phyloP scores from a whole-genome alignment of 2,888 invertebrate species.

The Archips crataeganus region DNA sequence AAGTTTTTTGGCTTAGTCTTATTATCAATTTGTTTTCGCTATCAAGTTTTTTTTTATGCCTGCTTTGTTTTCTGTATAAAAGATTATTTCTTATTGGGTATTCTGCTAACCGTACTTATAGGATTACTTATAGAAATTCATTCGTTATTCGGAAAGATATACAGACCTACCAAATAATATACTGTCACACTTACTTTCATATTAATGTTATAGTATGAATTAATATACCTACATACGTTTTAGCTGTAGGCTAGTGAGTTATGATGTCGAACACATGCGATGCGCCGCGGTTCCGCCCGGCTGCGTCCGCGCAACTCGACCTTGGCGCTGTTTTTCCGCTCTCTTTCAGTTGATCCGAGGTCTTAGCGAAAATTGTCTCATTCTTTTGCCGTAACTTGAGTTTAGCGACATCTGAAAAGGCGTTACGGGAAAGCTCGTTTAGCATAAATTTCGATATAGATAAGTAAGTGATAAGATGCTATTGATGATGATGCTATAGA shows the following conservation, averaged over 20 bases:
- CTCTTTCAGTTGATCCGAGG: constrained; percentile 80
- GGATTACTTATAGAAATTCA: no score
- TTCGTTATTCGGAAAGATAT: no score
- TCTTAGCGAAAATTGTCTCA: constrained; percentile 55
- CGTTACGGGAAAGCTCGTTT: background rate
- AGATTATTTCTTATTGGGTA: no score
- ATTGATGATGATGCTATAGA: no score
- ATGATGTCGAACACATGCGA: constrained; percentile 42
- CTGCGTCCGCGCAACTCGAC: constrained; percentile 77
- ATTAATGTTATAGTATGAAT: background rate
- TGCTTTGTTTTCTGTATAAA: no score
- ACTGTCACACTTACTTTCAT: background rate
- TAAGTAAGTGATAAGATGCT: no score
- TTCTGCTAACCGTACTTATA: no score
- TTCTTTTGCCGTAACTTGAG: constrained; percentile 53
- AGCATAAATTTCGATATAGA: background rate
- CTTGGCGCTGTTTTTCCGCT: constrained; percentile 84
- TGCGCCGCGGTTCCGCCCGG: constrained; percentile 72
- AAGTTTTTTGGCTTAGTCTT: no score
- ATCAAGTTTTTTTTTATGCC: no score
- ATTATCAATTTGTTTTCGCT: no score
- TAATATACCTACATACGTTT: background rate
- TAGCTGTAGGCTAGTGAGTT: constrained; percentile 7
- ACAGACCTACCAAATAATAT: background rate
- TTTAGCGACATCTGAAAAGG: constrained; percentile 43